phyloP scores from a whole-genome alignment of 2,113 vertebrate species.

The Osmerus mordax region DNA sequence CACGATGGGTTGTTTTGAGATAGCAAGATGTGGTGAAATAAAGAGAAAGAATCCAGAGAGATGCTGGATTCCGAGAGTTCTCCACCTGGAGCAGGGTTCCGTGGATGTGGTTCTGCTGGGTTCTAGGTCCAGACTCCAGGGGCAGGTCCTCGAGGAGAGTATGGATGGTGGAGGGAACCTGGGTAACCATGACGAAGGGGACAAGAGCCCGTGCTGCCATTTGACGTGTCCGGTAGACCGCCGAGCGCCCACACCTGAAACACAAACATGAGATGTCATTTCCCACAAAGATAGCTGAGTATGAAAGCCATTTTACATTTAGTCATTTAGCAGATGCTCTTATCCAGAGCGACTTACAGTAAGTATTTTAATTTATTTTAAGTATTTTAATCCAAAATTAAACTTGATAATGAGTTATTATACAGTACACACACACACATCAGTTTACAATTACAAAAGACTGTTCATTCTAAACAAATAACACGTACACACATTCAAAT shows the following conservation, averaged over 20 bases:
- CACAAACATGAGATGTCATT: slow-evolving; percentile 3
- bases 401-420: too few species aligned
- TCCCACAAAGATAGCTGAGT: too few species aligned
- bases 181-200: slow-evolving; percentile 80
- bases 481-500: too few species aligned
- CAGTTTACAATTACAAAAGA: neutral
- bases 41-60: neutral
- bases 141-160: slow-evolving; percentile 79
- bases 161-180: slow-evolving; percentile 70
- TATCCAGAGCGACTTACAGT: too few species aligned
- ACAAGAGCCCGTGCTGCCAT: slow-evolving; percentile 90
- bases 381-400: too few species aligned
- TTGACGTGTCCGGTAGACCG: slow-evolving; percentile 85
- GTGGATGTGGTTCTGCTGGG: slow-evolving; percentile 85
- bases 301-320: neutral
- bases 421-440: neutral
- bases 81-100: slow-evolving; percentile 86
- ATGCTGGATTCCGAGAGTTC: neutral
- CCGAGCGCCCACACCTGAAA: slow-evolving; percentile 81
- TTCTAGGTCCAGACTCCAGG: slow-evolving; percentile 39
- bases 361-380: too few species aligned
- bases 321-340: neutral
- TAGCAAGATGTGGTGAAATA: neutral
- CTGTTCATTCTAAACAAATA: neutral
- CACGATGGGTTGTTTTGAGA: slow-evolving; percentile 47